A percentile compares a stretch with the other conserved stretches of the same genome.
Evolutionary conservation across 1,140 invertebrate genomes (phyloP).

Genomic region (Penaeus japonicus): DNA sequence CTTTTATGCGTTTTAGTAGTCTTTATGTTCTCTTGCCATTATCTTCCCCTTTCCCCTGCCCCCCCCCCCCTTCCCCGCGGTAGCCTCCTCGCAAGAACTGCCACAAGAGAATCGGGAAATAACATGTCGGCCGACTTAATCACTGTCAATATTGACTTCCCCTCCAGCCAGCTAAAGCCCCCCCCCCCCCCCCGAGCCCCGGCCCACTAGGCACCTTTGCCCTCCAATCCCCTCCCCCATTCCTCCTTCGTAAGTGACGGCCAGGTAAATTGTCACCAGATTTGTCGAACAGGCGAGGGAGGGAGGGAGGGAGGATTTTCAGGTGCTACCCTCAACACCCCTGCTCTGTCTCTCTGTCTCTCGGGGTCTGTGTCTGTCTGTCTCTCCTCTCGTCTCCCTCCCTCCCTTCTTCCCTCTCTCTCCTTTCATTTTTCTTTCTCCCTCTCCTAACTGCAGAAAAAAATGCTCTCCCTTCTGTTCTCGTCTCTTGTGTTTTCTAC

Average conservation of each 20-base stretch:
- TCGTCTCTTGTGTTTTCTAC: too few relatives aligned
- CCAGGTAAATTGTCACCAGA: slow-evolving; percentile 34
- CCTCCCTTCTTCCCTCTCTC: background rate
- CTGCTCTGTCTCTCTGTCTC: background rate
- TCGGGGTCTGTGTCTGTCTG: background rate
- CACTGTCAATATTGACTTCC: slow-evolving; percentile 38
- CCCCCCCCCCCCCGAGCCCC: too few relatives aligned
- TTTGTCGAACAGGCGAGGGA: background rate
- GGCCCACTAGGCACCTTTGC: too few relatives aligned
- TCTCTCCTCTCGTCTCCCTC: background rate
- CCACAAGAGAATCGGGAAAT: slow-evolving; percentile 25
- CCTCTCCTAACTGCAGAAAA: background rate
- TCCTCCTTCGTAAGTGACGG: slow-evolving; percentile 2
- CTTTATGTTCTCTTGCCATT: background rate
- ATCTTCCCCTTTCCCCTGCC: background rate
- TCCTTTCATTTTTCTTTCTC: background rate
- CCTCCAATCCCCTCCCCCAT: too few relatives aligned
- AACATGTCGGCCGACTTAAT: slow-evolving; percentile 39
- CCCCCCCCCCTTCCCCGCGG: background rate
- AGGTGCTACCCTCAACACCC: background rate
- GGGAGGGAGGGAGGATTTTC: background rate
- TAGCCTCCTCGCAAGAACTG: slow-evolving; percentile 20
- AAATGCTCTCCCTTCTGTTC: too few relatives aligned
- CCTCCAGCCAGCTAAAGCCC: background rate
- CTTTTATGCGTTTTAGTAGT: background rate